These are phyloP conservation scores for Rallus crepitans DNA, from an alignment of 2,797 vertebrate genomes.

Conservation along the genomic window DNA sequence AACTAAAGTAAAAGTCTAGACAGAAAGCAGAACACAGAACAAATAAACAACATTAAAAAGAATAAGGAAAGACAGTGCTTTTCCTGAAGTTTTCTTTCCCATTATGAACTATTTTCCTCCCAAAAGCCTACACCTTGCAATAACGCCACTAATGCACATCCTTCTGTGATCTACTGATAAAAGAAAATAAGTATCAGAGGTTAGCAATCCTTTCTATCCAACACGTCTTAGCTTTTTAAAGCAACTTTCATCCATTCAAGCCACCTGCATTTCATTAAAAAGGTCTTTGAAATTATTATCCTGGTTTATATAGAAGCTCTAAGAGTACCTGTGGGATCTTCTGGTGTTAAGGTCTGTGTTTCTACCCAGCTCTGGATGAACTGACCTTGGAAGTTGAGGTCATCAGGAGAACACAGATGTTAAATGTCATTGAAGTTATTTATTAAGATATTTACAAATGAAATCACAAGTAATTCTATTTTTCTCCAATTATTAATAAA, in stretches of 20 bases:
- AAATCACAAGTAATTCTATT: background rate
- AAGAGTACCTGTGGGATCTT: background rate
- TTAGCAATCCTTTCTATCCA: background rate
- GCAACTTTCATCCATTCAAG: background rate
- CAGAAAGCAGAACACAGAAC: background rate
- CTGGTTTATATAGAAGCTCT: background rate
- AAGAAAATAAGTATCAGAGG: background rate
- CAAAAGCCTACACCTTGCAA: background rate
- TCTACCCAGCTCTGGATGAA: background rate
- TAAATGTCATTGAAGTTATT: background rate
- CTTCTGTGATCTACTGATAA: background rate
- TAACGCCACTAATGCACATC: background rate
- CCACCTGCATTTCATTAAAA: background rate
- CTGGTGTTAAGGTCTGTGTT: background rate
- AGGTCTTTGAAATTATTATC: background rate
- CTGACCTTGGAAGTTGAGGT: background rate
- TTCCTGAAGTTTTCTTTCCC: background rate
- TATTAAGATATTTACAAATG: background rate
- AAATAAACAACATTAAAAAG: conserved; percentile 16
- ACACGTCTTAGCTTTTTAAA: background rate
- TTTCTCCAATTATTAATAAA: background rate
- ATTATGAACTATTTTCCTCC: background rate
- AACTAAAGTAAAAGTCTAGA: background rate
- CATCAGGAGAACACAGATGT: background rate
- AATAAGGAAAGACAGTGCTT: background rate